These are phyloP conservation scores for Labia minor DNA, from an alignment of 2,888 invertebrate genomes.

Conservation along the genomic window DNA sequence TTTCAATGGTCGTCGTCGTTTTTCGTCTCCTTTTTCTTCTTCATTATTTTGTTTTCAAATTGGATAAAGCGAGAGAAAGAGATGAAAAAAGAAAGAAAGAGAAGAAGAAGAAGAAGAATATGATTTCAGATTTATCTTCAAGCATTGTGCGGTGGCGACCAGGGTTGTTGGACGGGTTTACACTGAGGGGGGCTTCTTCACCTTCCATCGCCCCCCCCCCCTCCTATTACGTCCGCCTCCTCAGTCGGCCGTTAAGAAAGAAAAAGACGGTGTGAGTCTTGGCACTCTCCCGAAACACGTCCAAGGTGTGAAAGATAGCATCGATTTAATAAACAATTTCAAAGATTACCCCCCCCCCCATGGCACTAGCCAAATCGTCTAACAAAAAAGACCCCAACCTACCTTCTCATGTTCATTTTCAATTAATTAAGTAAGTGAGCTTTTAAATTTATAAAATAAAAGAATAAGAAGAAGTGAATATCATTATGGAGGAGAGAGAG, in stretches of 20 bases:
- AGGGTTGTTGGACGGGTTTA: background rate
- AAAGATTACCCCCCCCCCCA: background rate
- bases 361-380: too few species aligned
- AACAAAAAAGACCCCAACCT: too few species aligned
- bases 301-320: slow-evolving; percentile 3
- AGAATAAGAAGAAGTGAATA: too few species aligned
- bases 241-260: background rate
- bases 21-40: too few species aligned
- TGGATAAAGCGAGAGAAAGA: background rate
- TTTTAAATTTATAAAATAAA: slow-evolving; percentile 3
- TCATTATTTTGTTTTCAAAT: too few species aligned
- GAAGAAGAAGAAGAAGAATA: background rate
- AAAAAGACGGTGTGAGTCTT: background rate
- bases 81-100: background rate
- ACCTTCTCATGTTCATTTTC: background rate
- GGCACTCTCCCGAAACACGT: background rate
- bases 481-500: too few species aligned
- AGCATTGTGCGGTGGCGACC: background rate
- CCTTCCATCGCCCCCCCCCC: background rate
- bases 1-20: background rate
- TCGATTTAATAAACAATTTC: slow-evolving; percentile 5
- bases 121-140: slow-evolving; percentile 1
- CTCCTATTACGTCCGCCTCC: background rate
- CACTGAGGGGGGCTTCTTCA: background rate
- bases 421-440: background rate